Base-by-base conservation (phyloP, 1,140 invertebrate species). In the Mamestra configurata region DNA sequence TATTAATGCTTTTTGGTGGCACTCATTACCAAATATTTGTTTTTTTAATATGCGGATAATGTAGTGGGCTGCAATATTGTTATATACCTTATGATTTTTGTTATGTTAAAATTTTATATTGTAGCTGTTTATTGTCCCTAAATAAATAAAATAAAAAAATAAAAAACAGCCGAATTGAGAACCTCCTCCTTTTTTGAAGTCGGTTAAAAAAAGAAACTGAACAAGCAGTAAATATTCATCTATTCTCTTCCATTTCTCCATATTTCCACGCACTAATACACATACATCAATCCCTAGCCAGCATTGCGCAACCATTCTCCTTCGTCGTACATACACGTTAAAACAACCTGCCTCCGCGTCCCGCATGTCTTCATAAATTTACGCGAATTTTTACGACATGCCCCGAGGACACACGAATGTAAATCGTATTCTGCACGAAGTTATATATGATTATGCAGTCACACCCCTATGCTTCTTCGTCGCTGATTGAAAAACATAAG, bases 281-380 rank as follows among this genome's bases (percentile, higher is more conserved):
- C 43, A 49, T 15, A 11, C 4, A 61, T 35, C 31, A 40, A 64
- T 40, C 35, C 7, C 35, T 15, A 66, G 35, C 37, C 24, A 70
- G 5, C 22, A 49, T 70, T n/a, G 49, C 37, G 11, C 15, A 22
- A 43, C 40, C 37, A 24, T 49, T 11, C 10, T 27, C 20, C 22
- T 43, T 40, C 35, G 35, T 20, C 64, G 2, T 46, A 68, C 18
- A 68, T 46, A 13, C 20, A 49, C 22, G 13, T 24, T 46, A 27
- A 27, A 46, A 49, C 24, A 70, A 70, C 66, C 20, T 27, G 31
- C 59, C 24, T 8, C 53, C 27, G 7, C 24, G 13, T 37, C 18
- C 35, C 57, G 37, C 40, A 43, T 53, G 57, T 76, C 73, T 76
- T 64, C 55, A 59, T 76, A 76, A 76, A 76, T 76, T 76, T 31